Conservation (phyloP, 2,113 vertebrate species). For the Meriones unguiculatus region DNA sequence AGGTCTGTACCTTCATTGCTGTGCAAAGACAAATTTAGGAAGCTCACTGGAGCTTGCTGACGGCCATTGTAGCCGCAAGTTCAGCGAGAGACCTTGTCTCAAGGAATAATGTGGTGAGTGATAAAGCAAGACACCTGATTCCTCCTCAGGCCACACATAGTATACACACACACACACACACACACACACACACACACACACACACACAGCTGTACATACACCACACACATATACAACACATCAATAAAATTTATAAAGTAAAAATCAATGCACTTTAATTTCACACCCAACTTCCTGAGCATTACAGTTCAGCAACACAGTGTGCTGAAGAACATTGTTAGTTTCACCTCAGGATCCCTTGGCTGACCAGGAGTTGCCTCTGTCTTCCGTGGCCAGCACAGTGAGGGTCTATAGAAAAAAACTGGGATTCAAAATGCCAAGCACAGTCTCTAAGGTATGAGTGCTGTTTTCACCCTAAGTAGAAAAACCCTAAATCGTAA, state of each 20-base stretch:
- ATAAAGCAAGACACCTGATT: not conserved
- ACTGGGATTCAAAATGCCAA: not conserved
- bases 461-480: not conserved
- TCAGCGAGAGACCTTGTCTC: too few relatives aligned
- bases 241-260: not conserved
- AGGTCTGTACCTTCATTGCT: not conserved
- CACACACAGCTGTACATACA: not conserved
- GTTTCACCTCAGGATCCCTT: not conserved
- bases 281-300: not conserved
- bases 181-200: not conserved
- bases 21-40: not conserved
- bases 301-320: not conserved
- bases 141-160: not conserved
- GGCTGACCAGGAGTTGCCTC: not conserved
- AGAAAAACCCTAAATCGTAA: not conserved
- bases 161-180: not conserved
- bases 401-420: not conserved
- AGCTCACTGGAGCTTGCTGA: not conserved
- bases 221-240: not conserved
- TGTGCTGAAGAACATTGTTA: too few relatives aligned
- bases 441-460: not conserved
- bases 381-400: not conserved
- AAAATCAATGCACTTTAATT: not conserved
- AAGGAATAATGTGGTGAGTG: not conserved
- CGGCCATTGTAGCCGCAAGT: not conserved